Evolutionary conservation across 1,140 invertebrate species (phyloP).

Genomic region (Camponotus vicinus): DNA sequence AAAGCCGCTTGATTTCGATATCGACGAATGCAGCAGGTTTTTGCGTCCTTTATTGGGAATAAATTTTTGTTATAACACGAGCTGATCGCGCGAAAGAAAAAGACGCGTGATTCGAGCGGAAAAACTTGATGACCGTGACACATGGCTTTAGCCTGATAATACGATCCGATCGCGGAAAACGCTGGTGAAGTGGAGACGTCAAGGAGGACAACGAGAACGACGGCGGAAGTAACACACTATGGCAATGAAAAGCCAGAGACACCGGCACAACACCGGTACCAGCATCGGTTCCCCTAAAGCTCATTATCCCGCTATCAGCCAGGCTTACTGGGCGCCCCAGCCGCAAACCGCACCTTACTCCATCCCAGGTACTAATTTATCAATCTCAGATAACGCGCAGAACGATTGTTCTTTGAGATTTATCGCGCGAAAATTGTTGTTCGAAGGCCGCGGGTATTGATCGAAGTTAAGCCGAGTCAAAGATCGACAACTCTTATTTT

Average conservation of each 20-base stretch:
- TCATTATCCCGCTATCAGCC: slow-evolving; percentile 92
- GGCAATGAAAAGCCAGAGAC: slow-evolving; percentile 85
- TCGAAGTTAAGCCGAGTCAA: background rate
- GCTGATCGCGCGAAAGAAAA: background rate
- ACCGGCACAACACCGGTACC: slow-evolving; percentile 67
- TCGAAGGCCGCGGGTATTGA: background rate
- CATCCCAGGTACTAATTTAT: slow-evolving; percentile 89
- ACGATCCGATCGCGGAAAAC: background rate
- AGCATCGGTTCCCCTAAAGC: slow-evolving; percentile 76
- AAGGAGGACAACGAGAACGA: slow-evolving; percentile 3
- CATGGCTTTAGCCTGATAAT: background rate
- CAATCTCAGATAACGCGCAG: slow-evolving; percentile 33
- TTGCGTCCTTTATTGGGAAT: background rate
- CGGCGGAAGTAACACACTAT: slow-evolving; percentile 69
- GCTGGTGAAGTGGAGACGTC: background rate
- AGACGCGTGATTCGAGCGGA: background rate
- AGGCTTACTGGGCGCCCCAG: slow-evolving; percentile 92
- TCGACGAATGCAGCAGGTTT: background rate
- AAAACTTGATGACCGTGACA: background rate
- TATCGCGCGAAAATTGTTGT: background rate
- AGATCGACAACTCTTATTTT: background rate
- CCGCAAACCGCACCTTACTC: slow-evolving; percentile 91
- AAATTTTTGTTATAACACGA: background rate
- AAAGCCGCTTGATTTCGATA: background rate
- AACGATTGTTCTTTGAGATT: slow-evolving; percentile 37